Conservation (phyloP, 2,797 vertebrate species). For the Ctenopoma multispine region DNA sequence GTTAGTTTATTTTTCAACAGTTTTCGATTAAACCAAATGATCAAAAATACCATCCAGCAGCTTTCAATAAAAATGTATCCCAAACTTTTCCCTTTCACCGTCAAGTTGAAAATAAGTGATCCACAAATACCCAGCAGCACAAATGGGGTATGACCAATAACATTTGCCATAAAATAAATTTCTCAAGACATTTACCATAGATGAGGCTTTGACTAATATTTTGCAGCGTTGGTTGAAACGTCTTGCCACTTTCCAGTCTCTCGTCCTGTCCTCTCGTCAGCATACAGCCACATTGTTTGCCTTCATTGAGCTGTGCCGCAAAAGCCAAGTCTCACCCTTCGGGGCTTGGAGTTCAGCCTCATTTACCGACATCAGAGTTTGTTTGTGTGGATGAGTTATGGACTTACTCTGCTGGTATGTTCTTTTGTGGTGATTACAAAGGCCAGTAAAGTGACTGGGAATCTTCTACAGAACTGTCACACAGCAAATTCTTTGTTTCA, state of each 20-base stretch:
- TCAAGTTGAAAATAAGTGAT: conserved; percentile 23
- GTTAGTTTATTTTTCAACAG: background rate
- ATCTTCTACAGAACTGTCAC: conserved; percentile 69
- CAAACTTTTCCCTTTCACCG: conserved; percentile 24
- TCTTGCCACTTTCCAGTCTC: conserved; percentile 35
- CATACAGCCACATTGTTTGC: conserved; percentile 74
- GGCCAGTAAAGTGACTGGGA: conserved; percentile 65
- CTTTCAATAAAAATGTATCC: conserved; percentile 7
- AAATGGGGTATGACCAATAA: conserved; percentile 28
- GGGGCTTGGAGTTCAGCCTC: conserved; percentile 75
- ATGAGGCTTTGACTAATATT: background rate
- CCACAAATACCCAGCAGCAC: conserved; percentile 30
- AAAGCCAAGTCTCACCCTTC: conserved; percentile 70
- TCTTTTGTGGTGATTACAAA: conserved; percentile 84
- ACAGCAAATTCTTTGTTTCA: conserved; percentile 73
- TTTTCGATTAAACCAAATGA: conserved; percentile 13
- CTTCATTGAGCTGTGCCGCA: conserved; percentile 72
- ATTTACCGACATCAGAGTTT: conserved; percentile 85
- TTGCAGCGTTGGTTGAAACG: background rate
- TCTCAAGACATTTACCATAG: conserved; percentile 21
- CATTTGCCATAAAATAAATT: conserved; percentile 14
- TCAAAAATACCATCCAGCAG: conserved; percentile 32
- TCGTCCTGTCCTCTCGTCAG: conserved; percentile 51
- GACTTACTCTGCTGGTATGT: conserved; percentile 81
- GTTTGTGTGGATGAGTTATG: conserved; percentile 85